Percentiles rank a stretch among this genome's conserved stretches.
Conservation (phyloP, 2,113 vertebrate species). For the Pedetes capensis region DNA sequence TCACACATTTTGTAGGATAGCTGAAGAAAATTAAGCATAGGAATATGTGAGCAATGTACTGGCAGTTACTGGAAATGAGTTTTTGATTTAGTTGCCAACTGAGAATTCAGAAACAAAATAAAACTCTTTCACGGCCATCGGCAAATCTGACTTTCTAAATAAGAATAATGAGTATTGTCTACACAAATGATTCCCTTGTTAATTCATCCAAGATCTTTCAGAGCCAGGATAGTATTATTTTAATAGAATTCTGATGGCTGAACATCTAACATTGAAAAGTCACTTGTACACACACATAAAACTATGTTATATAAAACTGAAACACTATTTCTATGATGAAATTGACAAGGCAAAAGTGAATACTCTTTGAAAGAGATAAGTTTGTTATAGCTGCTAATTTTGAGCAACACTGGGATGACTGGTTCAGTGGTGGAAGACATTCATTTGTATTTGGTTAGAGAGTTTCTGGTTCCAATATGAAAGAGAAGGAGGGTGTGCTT, state of each 20-base stretch:
- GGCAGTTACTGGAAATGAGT: slow-evolving; percentile 64
- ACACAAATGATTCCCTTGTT: slow-evolving; percentile 49
- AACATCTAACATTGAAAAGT: slow-evolving; percentile 39
- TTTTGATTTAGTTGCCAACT: slow-evolving; percentile 72
- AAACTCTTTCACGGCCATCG: slow-evolving; percentile 45
- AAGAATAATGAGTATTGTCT: slow-evolving; percentile 66
- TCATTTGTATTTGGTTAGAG: background rate
- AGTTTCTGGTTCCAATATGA: background rate
- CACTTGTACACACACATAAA: slow-evolving; percentile 12
- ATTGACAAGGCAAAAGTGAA: background rate
- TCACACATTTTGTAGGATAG: background rate
- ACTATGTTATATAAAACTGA: background rate
- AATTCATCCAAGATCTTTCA: slow-evolving; percentile 48
- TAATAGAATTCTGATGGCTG: slow-evolving; percentile 53
- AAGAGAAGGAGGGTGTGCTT: background rate
- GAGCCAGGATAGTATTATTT: slow-evolving; percentile 35
- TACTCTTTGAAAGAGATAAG: background rate
- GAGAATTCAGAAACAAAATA: slow-evolving; percentile 67
- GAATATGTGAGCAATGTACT: slow-evolving; percentile 34
- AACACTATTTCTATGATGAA: background rate
- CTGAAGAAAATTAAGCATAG: slow-evolving; percentile 33
- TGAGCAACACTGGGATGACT: background rate
- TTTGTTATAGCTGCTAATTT: background rate
- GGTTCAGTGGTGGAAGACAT: background rate
- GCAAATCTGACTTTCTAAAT: slow-evolving; percentile 61